phyloP scores from a whole-genome alignment of 2,113 vertebrate genomes.

The Sakesphorus luctuosus region DNA sequence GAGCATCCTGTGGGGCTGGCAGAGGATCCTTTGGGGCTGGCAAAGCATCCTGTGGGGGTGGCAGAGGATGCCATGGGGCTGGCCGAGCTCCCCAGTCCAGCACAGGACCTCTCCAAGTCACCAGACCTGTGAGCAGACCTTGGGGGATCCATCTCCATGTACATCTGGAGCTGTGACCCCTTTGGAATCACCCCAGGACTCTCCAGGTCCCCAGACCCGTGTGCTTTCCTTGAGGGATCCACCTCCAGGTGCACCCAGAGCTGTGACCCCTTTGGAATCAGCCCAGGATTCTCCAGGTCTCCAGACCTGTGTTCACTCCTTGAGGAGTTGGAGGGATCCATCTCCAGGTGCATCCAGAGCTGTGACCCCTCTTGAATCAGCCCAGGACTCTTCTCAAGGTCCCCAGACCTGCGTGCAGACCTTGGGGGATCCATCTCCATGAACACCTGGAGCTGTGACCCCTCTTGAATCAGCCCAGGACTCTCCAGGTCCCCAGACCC shows the following conservation, averaged over 20 bases:
- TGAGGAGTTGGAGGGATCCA: neutral
- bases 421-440: fast-evolving
- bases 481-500: neutral
- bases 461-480: neutral
- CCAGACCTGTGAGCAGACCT: neutral
- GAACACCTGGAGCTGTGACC: fast-evolving
- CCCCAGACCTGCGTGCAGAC: neutral
- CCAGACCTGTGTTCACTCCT: neutral
- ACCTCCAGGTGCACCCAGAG: neutral
- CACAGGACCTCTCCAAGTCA: neutral
- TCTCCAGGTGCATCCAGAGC: neutral
- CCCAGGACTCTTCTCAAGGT: too few species aligned
- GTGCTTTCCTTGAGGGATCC: neutral
- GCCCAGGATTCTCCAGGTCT: neutral
- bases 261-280: neutral
- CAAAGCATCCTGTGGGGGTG: neutral
- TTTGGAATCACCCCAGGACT: too few species aligned
- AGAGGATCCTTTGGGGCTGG: too few species aligned
- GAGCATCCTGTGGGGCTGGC: neutral
- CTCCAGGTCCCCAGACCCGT: too few species aligned
- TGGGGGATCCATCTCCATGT: too few species aligned
- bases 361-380: neutral
- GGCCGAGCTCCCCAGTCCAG: neutral
- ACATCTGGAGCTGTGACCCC: too few species aligned
- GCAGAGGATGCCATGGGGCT: neutral